Base-by-base conservation (phyloP, 2,797 vertebrate species). In the Apodemus agrarius region DNA sequence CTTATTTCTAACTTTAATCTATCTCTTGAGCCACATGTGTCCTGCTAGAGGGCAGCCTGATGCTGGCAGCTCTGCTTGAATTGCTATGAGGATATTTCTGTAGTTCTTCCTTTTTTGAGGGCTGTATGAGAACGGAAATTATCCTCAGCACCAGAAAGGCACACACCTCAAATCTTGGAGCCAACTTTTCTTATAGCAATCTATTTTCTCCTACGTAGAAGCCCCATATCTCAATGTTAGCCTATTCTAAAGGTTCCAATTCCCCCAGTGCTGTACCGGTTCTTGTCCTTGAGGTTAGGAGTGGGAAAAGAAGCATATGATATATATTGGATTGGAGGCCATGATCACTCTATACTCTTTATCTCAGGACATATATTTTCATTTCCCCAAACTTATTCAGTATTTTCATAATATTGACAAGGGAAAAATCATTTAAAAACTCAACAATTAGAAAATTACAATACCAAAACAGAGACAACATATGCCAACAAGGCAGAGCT, bases 1-100 rank as follows among this genome's bases (percentile, higher is more conserved):
- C 9, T 94, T 87, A 43, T 76, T 95, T 95, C 46, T 61, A 80
- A 54, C 79, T 96, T 95, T 40, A 52, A 43, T 80, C 24, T 84
- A 19, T 90, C 43, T 94, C 63, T 69, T 87, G 46, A 89, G 54
- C 26, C 63, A 61, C 8, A 1, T 2, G 2, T 16, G 21, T 46
- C n/a, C 0, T 11, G 10, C 34, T 75, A 85, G 57, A 67, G n/a
- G 46, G 54, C 24, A 74, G 29, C 49, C 22, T 29, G n/a, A 89
- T 83, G 26, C 1, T 16, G 82, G 49, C 29, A n/a, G 72, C n/a
- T 61, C 21, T 76, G 37, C 29, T 80, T 52, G 29, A 52, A 85
- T 19, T 83, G 34, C n/a, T 16, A 24, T 54, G 49, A 80, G 57
- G 65, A 34, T 86, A 75, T 93, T 85, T 79, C 85, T 69, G 2